These are phyloP conservation scores for Ailuropoda melanoleuca DNA, from an alignment of 2,113 vertebrate species.

Conservation along the genomic window DNA sequence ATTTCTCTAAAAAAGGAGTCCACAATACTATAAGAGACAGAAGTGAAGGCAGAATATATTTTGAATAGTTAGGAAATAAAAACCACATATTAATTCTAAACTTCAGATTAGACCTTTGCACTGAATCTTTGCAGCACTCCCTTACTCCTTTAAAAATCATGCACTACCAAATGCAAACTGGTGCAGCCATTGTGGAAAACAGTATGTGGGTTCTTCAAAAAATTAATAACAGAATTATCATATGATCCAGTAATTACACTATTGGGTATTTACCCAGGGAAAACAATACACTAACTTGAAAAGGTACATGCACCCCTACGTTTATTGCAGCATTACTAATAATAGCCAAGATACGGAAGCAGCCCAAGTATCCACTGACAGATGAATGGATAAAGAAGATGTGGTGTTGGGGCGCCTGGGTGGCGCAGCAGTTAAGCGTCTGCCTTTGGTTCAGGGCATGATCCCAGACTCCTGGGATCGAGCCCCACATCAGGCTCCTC, in stretches of 20 bases:
- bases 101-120: not conserved
- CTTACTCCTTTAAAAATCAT: not conserved
- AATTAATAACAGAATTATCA: not conserved
- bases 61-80: not conserved
- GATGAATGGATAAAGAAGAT: not conserved
- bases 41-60: not conserved
- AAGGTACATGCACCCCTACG: not conserved
- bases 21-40: not conserved
- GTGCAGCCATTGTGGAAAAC: not conserved
- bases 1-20: not conserved
- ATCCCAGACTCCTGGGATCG: too few species aligned
- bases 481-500: too few species aligned
- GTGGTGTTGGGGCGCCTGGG: too few species aligned
- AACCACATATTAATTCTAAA: constrained; percentile 8
- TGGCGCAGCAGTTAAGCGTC: too few species aligned
- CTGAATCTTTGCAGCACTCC: not conserved
- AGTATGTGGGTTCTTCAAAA: not conserved
- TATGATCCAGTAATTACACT: not conserved
- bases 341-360: not conserved
- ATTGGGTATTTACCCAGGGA: not conserved
- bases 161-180: not conserved
- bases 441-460: too few species aligned
- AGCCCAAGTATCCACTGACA: not conserved
- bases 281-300: not conserved
- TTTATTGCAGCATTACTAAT: not conserved